Evolutionary conservation across 2,113 vertebrate genomes (phyloP), one percentile per base, ranked within the genome.

Genomic region (Prietella phreatophila): DNA sequence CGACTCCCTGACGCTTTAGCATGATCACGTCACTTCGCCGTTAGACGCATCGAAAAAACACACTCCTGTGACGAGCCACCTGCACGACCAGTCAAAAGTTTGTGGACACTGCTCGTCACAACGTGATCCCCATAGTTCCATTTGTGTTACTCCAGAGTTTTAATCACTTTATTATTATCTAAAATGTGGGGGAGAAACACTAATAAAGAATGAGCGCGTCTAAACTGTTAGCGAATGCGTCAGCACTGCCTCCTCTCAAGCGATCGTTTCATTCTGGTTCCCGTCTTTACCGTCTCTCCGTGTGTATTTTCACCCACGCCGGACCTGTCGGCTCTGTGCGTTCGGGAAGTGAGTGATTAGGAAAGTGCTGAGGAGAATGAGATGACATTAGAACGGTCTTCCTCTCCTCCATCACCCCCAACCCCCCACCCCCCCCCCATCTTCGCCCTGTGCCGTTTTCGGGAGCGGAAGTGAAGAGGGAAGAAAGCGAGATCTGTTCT

Each of bases 401-500:
- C 65, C 53, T 33, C 75, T 67, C 61, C 75, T 61, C 58, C 17
- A 36, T 4, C 42, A 47, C 6, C 42, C 5, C n/a, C n/a, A n/a
- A n/a, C n/a, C 42, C 42, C 42, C 42, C 42, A 73, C 42, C 42
- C 42, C 42, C 1, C 42, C 42, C 71, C 58, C 17, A 36, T 4
- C 19, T 78, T 27, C 22, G 17, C 15, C 71, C 30, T 33, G 84
- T 89, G 76, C 27, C n/a, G 33, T 71, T 89, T 81, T 79, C 56
- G 30, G 78, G 53, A 87, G 84, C 50, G 82, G 81, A 89, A 84
- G 89, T 63, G 30, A 84, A 20, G 27, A 83, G 85, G 25, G 75
- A 80, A 86, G 87, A 83, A 90, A 90, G 83, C 71, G 56, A 86
- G 81, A 85, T 88, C 76, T 90, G 82, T 90, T 82, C 80, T 14